Evolutionary conservation across 2,888 invertebrate species (phyloP), one percentile per base, ranked within the genome.

Genomic region (Fissipunctia ypsillon): DNA sequence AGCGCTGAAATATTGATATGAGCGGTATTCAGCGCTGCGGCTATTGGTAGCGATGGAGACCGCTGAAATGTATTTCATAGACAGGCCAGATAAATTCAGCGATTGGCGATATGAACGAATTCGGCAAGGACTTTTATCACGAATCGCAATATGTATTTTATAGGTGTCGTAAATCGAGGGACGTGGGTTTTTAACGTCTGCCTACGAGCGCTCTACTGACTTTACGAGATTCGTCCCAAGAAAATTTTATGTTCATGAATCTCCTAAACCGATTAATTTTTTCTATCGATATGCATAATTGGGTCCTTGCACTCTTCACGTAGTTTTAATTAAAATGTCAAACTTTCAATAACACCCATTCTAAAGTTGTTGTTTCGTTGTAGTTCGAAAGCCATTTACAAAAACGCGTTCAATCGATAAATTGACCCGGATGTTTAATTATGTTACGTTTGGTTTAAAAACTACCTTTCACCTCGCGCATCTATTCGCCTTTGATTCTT

Each of bases 81-180:
- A 85, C 83, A 87, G 77, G 83, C 76, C 87, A 91, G 91, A 93
- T 93, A 93, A 94, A 94, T 93, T 92, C 88, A 81, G 86, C 91
- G 90, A 94, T 93, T 92, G 92, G 91, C 88, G 87, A 90, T 91
- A 92, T 90, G 92, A 90, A 92, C 91, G 91, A 93, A 94, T 94
- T 94, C 91, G 91, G 90, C 89, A 89, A 91, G 90, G 91, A 93
- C 93, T 94, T 95, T 94, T 95, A 95, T 95, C 95, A 92, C 91
- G 93, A 93, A 94, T 95, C 93, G 94, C 95, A 95, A 95, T 96
- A 95, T 95, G 94, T 95, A 96, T 95, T 96, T 95, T 96, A 95
- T 95, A 94, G 94, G 90, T 87, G 92, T 91, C 93, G 93, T 95
- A 96, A 96, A 96, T 95, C 94, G 94, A 91, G 88, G 91, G 93